phyloP scores from a whole-genome alignment of 2,797 vertebrate genomes.

The Chloroceryle inda region DNA sequence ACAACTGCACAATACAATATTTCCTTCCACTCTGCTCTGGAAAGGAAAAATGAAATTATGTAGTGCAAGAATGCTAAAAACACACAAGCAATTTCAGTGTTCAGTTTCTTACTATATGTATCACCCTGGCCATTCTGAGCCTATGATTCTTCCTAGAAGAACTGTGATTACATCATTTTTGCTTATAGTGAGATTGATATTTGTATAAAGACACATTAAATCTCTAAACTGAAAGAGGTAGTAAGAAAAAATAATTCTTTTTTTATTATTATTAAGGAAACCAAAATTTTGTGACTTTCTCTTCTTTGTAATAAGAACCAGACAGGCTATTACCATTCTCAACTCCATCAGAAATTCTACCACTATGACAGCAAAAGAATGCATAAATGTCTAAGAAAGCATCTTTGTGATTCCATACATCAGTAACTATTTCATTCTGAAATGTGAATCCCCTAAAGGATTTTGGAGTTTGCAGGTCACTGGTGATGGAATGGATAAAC shows the following conservation, averaged over 20 bases:
- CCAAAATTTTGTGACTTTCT: not conserved
- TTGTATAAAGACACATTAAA: not conserved
- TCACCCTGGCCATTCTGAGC: not conserved
- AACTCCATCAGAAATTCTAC: not conserved
- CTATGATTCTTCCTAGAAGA: not conserved
- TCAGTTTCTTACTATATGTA: not conserved
- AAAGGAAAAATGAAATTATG: not conserved
- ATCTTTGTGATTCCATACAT: not conserved
- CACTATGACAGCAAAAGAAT: not conserved
- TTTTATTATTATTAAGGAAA: not conserved
- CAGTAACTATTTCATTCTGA: conserved; percentile 1
- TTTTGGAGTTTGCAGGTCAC: conserved; percentile 30
- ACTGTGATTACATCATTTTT: not conserved
- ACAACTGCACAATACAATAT: not conserved
- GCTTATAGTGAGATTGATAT: not conserved
- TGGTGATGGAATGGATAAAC: conserved; percentile 23
- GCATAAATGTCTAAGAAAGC: not conserved
- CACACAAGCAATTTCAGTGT: not conserved
- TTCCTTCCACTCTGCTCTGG: not conserved
- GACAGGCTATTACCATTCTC: not conserved
- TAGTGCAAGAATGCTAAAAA: not conserved
- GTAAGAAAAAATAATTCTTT: not conserved
- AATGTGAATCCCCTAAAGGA: conserved; percentile 22
- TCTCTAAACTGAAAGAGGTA: not conserved
- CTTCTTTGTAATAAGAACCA: not conserved